A percentile compares a stretch with the other conserved stretches of the same genome.
phyloP scores from a whole-genome alignment of 2,113 vertebrate genomes.

The Bubo blakistoni region DNA sequence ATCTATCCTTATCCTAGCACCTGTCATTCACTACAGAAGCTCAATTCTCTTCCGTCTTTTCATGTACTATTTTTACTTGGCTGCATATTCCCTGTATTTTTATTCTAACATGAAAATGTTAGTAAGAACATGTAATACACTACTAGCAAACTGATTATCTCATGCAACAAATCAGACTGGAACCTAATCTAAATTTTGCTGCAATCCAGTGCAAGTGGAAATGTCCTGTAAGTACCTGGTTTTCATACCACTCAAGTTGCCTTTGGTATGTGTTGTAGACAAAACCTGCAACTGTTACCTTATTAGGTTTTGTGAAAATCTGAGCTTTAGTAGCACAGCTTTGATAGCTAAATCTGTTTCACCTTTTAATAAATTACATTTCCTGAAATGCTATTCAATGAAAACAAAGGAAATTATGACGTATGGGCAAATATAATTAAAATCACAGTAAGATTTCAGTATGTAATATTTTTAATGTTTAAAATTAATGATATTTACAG shows the following conservation, averaged over 20 bases:
- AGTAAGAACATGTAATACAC: neutral
- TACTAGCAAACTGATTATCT: neutral
- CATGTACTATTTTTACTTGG: neutral
- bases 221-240: neutral
- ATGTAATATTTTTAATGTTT: neutral
- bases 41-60: neutral
- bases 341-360: neutral
- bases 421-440: neutral
- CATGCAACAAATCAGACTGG: neutral
- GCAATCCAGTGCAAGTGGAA: neutral
- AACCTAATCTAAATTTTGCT: neutral
- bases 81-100: neutral
- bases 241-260: neutral
- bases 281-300: neutral
- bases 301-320: neutral
- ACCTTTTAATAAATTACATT: constrained; percentile 17
- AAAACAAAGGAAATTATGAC: neutral
- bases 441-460: neutral
- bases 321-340: neutral
- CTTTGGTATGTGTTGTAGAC: neutral
- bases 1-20: neutral
- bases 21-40: neutral
- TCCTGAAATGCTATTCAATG: neutral
- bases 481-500: constrained; percentile 20
- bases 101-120: neutral